Conservation (phyloP, 2,113 vertebrate species). For the Caracal caracal region DNA sequence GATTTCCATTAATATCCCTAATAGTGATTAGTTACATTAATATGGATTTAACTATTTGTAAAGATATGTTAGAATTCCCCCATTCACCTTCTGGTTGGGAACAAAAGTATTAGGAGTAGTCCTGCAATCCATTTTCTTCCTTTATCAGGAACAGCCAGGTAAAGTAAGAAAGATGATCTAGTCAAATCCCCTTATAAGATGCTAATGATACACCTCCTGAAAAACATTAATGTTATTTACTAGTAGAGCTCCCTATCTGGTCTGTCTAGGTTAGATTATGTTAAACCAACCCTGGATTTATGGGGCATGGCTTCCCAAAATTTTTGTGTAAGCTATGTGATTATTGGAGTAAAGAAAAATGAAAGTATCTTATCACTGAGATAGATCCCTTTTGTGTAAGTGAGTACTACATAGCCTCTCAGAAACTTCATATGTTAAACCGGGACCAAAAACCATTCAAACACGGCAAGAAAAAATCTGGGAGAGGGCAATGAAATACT, state of each 20-base stretch:
- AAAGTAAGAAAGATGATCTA: background rate
- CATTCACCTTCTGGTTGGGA: background rate
- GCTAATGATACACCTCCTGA: background rate
- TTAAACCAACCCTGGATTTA: background rate
- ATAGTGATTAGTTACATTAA: background rate
- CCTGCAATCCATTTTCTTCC: background rate
- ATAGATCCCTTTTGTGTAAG: background rate
- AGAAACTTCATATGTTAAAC: background rate
- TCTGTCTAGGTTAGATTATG: background rate
- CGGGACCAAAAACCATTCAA: background rate
- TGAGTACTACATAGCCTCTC: background rate
- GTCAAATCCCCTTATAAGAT: background rate
- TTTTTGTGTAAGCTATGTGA: background rate
- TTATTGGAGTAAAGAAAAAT: background rate
- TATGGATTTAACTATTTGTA: background rate
- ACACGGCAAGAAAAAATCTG: background rate
- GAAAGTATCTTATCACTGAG: background rate
- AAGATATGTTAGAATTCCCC: background rate
- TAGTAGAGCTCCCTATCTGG: background rate
- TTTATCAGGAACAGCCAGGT: background rate
- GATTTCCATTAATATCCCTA: background rate
- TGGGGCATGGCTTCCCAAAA: background rate
- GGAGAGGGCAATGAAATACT: rapidly evolving
- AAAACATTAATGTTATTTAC: background rate
- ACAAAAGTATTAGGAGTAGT: background rate